Percentiles rank a stretch among this genome's conserved stretches.
These are phyloP conservation scores for Drosophila hamatofila DNA, from an alignment of 2,888 invertebrate species.

Conservation along the genomic window DNA sequence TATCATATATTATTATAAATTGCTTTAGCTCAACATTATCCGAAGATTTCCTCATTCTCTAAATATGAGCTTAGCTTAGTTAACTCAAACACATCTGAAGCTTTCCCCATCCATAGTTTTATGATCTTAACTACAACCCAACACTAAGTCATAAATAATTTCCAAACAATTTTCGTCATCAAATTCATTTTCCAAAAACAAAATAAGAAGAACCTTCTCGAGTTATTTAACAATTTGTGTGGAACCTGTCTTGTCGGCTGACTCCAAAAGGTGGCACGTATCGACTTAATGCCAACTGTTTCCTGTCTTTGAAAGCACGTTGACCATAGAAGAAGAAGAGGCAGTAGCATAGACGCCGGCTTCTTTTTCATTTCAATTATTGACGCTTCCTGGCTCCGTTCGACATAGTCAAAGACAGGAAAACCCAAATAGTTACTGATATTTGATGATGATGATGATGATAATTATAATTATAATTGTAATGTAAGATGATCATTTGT, in stretches of 20 bases:
- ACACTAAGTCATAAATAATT: constrained; percentile 8
- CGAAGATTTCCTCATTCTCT: no score
- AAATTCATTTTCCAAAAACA: constrained; percentile 15
- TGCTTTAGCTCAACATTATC: no score
- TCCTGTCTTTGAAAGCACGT: constrained; percentile 53
- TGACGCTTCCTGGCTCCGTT: constrained; percentile 68
- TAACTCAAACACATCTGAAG: no score
- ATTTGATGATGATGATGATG: constrained; percentile 21
- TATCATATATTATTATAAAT: neutral
- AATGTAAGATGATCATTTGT: constrained; percentile 40
- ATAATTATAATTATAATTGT: constrained; percentile 35
- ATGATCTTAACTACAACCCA: neutral
- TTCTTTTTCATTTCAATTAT: constrained; percentile 64
- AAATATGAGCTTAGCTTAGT: no score
- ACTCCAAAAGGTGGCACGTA: constrained; percentile 51
- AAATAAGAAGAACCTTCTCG: neutral
- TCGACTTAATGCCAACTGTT: constrained; percentile 75
- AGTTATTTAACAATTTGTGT: constrained; percentile 27
- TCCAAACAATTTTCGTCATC: neutral
- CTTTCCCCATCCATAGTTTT: neutral
- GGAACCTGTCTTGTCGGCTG: constrained; percentile 34
- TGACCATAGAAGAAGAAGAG: constrained; percentile 20
- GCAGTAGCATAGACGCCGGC: constrained; percentile 19
- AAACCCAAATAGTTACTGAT: constrained; percentile 34
- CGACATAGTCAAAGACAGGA: constrained; percentile 51